These are phyloP conservation scores for Cichlasoma orientale DNA, from an alignment of 2,797 vertebrate genomes.

Conservation along the genomic window DNA sequence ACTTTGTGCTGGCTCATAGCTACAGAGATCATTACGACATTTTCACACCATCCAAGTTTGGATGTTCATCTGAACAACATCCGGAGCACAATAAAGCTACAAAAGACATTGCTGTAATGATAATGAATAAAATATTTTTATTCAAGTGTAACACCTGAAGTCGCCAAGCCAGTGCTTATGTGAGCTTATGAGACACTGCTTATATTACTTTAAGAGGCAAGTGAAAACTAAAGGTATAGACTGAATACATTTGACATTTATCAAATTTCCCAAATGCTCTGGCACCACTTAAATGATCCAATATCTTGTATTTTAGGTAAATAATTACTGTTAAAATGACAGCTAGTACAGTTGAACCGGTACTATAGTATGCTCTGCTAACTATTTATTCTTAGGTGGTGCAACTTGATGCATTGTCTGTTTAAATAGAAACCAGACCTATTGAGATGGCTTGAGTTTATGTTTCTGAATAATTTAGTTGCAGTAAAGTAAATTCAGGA, in stretches of 20 bases:
- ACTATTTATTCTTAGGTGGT: neutral
- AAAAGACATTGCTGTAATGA: neutral
- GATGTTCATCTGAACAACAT: neutral
- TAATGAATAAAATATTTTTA: neutral
- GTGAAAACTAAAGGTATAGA: neutral
- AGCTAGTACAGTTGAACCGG: neutral
- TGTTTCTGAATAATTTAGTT: constrained; percentile 35
- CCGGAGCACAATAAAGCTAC: neutral
- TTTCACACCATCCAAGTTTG: neutral
- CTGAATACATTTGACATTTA: neutral
- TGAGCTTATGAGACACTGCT: neutral
- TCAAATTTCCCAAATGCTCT: neutral
- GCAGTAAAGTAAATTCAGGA: constrained; percentile 28
- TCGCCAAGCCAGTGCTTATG: neutral
- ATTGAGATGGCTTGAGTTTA: constrained; percentile 3
- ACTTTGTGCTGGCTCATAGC: neutral
- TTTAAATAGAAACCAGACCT: constrained; percentile 1
- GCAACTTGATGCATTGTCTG: neutral
- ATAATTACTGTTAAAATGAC: neutral
- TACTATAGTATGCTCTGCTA: neutral
- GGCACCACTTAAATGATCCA: neutral
- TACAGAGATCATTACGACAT: neutral
- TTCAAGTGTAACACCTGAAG: neutral
- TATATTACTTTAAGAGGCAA: neutral
- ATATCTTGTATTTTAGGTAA: neutral